Evolutionary conservation across 2,888 invertebrate genomes (phyloP), one percentile per base, ranked within the genome.

Genomic region (Pyrocoelia pectoralis): DNA sequence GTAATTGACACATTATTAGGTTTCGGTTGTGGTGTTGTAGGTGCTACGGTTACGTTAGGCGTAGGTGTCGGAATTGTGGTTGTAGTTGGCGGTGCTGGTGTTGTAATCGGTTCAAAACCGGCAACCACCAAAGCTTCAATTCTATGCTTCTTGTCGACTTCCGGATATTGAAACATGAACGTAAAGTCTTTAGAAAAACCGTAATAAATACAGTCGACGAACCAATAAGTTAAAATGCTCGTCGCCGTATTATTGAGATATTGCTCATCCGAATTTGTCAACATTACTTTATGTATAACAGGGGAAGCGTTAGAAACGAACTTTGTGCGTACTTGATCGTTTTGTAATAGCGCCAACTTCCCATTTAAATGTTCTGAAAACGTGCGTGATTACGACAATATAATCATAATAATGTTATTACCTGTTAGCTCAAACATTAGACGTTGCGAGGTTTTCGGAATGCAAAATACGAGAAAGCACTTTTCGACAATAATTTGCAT

Each of bases 111-210:
- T 58, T 88, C 86, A 76, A 88, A 89, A 43, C 90, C 88, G 2
- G 88, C 91, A 50, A 91, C 84, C 24, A 93, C 85, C 65, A 93
- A 79, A 0, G 89, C 90, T 77, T 92, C 91, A 50, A 93, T 81
- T 29, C 83, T 81, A 76, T 90, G 89, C 29, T 83, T 81, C 59
- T 81, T 77, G 77, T 88, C 87, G 2, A 86, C 82, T 71, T 85
- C 83, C 0, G 84, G 83, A 75, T 91, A 94, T 64, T 88, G 89
- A 71, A 87, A 87, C 53, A 82, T 80, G 66, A 90, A 87, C 8
- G 83, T 80, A 43, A 87, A 86, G 73, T 88, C 86, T 55, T 83
- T 81, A 0, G 89, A 87, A 66, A 86, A 82, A 33, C 90, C 92
- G 54, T 88, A 83, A 73, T 88, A 89, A 54, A 84, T 80, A 74